phyloP scores from a whole-genome alignment of 1,140 invertebrate species.

The Acromyrmex charruanus region DNA sequence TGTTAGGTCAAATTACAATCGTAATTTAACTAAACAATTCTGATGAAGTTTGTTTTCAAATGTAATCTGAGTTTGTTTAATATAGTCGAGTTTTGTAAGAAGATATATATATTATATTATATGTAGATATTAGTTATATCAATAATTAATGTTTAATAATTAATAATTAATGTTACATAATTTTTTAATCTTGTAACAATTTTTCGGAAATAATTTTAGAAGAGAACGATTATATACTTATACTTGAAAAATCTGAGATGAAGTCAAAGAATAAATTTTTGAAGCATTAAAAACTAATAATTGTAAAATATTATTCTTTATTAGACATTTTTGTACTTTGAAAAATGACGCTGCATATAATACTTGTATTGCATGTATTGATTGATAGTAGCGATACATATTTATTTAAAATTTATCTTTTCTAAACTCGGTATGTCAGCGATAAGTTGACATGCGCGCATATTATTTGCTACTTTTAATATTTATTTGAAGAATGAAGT shows the following conservation, averaged over 20 bases:
- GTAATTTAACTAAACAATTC: neutral
- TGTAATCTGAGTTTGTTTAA: neutral
- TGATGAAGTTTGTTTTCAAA: neutral
- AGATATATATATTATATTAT: too few relatives aligned
- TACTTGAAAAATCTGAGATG: neutral
- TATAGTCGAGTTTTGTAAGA: too few relatives aligned
- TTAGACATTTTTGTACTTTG: neutral
- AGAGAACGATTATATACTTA: neutral
- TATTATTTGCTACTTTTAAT: neutral
- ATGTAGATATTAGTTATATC: too few relatives aligned
- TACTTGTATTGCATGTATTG: neutral
- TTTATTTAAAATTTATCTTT: neutral
- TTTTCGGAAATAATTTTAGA: neutral
- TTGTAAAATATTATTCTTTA: neutral
- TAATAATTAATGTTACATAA: neutral
- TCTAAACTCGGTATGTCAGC: neutral
- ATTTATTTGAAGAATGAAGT: neutral
- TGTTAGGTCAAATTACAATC: neutral
- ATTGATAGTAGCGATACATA: neutral
- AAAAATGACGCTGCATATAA: neutral
- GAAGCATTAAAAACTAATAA: neutral
- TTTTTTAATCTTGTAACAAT: neutral
- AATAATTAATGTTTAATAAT: too few relatives aligned
- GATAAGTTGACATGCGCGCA: neutral
- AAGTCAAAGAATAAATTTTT: neutral